phyloP scores from a whole-genome alignment of 2,888 invertebrate genomes.

The Amphimallon solstitiale region DNA sequence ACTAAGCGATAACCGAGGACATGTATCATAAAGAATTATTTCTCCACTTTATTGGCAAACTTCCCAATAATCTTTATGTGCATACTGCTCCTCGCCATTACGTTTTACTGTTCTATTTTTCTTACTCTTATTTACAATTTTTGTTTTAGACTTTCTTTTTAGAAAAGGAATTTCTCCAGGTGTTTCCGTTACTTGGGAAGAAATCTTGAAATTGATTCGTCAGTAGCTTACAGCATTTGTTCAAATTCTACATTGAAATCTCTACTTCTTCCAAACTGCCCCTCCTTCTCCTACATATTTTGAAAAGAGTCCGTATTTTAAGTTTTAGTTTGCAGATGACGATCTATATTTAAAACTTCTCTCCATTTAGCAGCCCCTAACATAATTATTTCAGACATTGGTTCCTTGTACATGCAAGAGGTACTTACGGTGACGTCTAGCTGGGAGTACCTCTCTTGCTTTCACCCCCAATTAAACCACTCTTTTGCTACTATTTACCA shows the following conservation, averaged over 20 bases:
- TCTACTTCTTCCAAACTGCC: conserved; percentile 79
- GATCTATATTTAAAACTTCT: too few relatives aligned
- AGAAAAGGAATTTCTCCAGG: conserved; percentile 64
- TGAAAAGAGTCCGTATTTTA: too few relatives aligned
- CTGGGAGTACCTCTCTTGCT: too few relatives aligned
- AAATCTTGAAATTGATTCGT: conserved; percentile 70
- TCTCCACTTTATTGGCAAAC: conserved; percentile 99
- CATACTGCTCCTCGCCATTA: conserved; percentile 83
- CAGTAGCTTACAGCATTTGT: conserved; percentile 93
- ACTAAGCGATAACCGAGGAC: conserved; percentile 99
- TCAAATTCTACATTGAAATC: conserved; percentile 99
- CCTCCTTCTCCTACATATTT: conserved; percentile 79
- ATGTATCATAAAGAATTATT: conserved; percentile 98
- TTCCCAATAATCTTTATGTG: conserved; percentile 97
- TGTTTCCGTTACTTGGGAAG: conserved; percentile 55
- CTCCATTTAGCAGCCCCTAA: too few relatives aligned
- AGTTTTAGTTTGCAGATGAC: too few relatives aligned
- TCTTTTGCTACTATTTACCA: too few relatives aligned
- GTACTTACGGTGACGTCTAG: too few relatives aligned
- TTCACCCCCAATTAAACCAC: too few relatives aligned
- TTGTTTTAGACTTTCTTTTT: conserved; percentile 88
- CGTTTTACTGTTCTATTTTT: conserved; percentile 90
- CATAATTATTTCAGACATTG: too few relatives aligned
- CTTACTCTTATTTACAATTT: conserved; percentile 89
- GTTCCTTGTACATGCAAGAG: too few relatives aligned